Evolutionary conservation across 2,888 invertebrate genomes (phyloP).

Genomic region (Operophtera brumata): DNA sequence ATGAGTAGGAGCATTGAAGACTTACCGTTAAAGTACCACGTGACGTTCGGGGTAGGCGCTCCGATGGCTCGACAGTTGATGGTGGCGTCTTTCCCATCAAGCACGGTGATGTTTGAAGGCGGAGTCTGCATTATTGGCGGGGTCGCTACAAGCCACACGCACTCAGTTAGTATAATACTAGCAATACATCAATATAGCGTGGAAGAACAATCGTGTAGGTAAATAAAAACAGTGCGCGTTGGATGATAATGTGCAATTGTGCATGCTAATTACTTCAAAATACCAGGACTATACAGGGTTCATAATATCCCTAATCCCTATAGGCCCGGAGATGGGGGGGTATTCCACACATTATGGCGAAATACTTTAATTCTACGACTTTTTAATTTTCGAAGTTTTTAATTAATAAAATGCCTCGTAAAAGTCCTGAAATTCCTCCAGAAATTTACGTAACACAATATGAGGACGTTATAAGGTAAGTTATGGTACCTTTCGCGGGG

Average conservation of each 20-base stretch:
- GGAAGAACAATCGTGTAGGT: conserved; percentile 23
- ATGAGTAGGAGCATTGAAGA: conserved; percentile 12
- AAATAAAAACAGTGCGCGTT: conserved; percentile 2
- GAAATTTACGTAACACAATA: too few species aligned
- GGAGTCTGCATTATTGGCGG: conserved; percentile 91
- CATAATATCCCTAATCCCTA: too few species aligned
- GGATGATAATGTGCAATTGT: background rate
- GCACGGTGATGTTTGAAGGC: conserved; percentile 92
- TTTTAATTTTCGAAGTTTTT: too few species aligned
- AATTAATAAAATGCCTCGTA: too few species aligned
- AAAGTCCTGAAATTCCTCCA: too few species aligned
- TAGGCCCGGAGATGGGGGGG: too few species aligned
- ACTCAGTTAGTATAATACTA: conserved; percentile 55
- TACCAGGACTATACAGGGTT: too few species aligned
- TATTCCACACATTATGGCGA: too few species aligned
- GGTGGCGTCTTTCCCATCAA: conserved; percentile 96
- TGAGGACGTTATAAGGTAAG: too few species aligned
- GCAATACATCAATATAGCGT: conserved; percentile 16
- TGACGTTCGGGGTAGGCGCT: conserved; percentile 93
- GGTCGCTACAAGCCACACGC: conserved; percentile 86
- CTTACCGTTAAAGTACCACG: conserved; percentile 96
- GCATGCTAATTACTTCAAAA: conserved; percentile 2
- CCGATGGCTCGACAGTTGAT: conserved; percentile 93
- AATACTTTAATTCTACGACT: too few species aligned
- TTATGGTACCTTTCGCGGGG: too few species aligned